Evolutionary conservation across 2,797 vertebrate genomes (phyloP).

Genomic region (Chelonia mydas): DNA sequence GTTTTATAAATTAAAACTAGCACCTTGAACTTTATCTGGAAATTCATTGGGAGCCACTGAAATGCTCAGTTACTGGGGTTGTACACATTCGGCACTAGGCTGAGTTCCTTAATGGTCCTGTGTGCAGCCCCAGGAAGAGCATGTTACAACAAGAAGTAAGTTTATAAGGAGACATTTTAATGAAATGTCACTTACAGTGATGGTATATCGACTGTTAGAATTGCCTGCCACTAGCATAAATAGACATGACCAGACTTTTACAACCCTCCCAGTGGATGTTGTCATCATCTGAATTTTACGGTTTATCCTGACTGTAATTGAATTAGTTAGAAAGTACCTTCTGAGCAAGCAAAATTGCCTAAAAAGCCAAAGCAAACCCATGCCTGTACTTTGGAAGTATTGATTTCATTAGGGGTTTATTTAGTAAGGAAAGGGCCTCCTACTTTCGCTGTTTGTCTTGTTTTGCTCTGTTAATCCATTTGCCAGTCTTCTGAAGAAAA

Average conservation of each 20-base stretch:
- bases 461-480: not conserved
- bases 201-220: not conserved
- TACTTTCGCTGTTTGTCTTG: not conserved
- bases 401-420: not conserved
- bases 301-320: not conserved
- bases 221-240: not conserved
- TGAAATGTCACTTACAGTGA: not conserved
- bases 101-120: not conserved
- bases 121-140: not conserved
- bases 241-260: not conserved
- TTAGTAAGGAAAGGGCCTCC: not conserved
- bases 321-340: not conserved
- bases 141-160: not conserved
- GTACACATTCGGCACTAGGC: not conserved
- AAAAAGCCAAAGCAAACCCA: not conserved
- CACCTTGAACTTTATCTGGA: constrained; percentile 3
- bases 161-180: not conserved
- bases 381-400: not conserved
- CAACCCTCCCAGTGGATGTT: not conserved
- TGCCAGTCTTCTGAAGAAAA: not conserved
- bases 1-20: not conserved
- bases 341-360: not conserved
- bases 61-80: not conserved
- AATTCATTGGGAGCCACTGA: not conserved
- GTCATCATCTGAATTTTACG: not conserved